Base-by-base conservation (phyloP, 2,113 vertebrate species). In the Anhinga rufa region DNA sequence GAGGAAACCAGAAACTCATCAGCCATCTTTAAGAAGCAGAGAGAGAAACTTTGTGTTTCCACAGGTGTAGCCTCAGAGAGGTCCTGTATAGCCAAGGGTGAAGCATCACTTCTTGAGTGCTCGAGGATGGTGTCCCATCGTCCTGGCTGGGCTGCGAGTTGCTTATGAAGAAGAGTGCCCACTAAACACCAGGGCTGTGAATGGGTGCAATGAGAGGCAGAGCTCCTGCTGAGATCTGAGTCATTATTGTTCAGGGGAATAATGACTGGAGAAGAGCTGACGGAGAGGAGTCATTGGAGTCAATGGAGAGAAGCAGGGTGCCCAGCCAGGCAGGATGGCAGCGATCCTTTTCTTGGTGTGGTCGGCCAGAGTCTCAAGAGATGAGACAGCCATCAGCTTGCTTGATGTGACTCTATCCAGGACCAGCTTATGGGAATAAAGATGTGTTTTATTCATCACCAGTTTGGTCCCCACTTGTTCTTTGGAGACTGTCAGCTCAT, bases 381-480 rank as follows among this genome's bases (percentile, higher is more conserved):
- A 48, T 1, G 20, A 44, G n/a, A 28, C 16, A 55, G 38, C 46
- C 51, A 44, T 82, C 78, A 46, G 32, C 32, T 42, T 38, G 9
- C 70, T 60, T 29, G 64, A 32, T 55, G 18, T 20, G 18, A 17
- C 10, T 20, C 16, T 46, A 7, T 40, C 48, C 24, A 5, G 2
- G 34, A n/a, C 9, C 31, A 48, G 21, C 7, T 70, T 36, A 14
- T 14, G 40, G 48, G 13, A 42, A 49, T 55, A 65, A 77, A 71
- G 17, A 7, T 1, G 0, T 6, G 19, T 38, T 48, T 20, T 18
- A 19, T 52, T 65, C 25, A 32, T 38, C 2, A 3, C 40, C 22
- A n/a, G 9, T 55, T 44, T 6, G 9, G 60, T 31, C 21, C 22
- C 24, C 62, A 6, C 7, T 48, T n/a, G 17, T 38, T 66, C 12